A percentile compares a stretch with the other conserved stretches of the same genome.
phyloP scores from a whole-genome alignment of 2,113 vertebrate species.

The Tyto alba region DNA sequence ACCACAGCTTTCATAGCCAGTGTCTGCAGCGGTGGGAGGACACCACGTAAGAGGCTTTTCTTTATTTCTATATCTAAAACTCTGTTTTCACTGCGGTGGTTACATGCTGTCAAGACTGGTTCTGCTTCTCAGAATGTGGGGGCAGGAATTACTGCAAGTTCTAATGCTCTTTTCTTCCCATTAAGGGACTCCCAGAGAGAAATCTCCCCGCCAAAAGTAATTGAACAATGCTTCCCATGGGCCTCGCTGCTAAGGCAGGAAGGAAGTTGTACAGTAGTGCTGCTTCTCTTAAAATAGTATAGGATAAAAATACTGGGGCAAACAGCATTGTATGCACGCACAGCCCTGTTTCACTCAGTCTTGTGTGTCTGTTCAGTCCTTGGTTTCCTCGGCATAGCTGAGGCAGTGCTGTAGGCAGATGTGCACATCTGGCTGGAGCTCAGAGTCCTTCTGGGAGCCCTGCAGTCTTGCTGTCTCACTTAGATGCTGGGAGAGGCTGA shows the following conservation, averaged over 20 bases:
- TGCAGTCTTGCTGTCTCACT: neutral
- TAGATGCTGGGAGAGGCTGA: neutral
- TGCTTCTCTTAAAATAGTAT: neutral
- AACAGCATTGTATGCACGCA: neutral
- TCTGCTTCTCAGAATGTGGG: neutral
- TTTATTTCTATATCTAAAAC: neutral
- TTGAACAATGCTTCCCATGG: neutral
- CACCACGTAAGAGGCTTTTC: slow-evolving; percentile 83
- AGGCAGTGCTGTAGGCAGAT: neutral
- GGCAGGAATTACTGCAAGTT: neutral
- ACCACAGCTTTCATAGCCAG: slow-evolving; percentile 99
- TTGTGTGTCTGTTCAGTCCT: neutral
- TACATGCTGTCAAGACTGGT: neutral
- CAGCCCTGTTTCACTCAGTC: neutral
- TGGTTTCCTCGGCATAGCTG: neutral
- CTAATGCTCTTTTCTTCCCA: neutral
- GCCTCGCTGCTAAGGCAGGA: neutral
- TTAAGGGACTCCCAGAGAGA: neutral
- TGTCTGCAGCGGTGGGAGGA: slow-evolving; percentile 98
- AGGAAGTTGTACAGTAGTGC: neutral
- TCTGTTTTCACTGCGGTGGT: neutral
- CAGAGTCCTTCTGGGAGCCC: neutral
- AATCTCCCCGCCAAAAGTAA: neutral
- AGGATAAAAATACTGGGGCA: neutral
- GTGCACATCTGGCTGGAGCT: neutral